Percentiles rank a stretch among this genome's conserved stretches.
phyloP scores from a whole-genome alignment of 2,797 vertebrate genomes.

The Acanthurus lineatus region DNA sequence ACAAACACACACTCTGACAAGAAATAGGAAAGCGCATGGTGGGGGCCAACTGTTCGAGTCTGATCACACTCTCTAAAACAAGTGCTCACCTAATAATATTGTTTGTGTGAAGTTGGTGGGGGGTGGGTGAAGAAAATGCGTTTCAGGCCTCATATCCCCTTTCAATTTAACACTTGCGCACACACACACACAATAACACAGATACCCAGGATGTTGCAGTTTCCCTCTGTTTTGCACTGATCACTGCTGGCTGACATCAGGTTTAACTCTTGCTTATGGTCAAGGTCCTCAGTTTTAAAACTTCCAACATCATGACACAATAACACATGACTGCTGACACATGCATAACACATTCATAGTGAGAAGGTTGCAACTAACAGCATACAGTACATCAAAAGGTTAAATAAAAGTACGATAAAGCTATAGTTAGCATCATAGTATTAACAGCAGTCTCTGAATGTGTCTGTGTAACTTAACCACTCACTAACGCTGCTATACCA shows the following conservation, averaged over 20 bases:
- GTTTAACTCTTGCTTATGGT: neutral
- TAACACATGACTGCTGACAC: neutral
- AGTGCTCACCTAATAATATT: conserved; percentile 57
- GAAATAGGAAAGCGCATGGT: conserved; percentile 57
- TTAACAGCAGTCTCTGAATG: neutral
- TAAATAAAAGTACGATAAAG: neutral
- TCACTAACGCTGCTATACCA: neutral
- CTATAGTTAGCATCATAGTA: neutral
- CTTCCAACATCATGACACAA: neutral
- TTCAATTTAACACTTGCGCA: conserved; percentile 14
- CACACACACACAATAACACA: neutral
- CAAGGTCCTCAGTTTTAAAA: neutral
- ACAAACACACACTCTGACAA: conserved; percentile 36
- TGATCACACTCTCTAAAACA: conserved; percentile 55
- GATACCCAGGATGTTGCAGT: neutral
- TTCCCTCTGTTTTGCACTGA: neutral
- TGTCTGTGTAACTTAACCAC: neutral
- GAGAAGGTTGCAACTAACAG: neutral
- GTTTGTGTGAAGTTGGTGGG: neutral
- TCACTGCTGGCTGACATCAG: neutral
- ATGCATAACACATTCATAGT: neutral
- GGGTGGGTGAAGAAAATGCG: conserved; percentile 7
- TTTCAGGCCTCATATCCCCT: conserved; percentile 40
- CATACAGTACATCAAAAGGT: neutral
- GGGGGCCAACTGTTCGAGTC: conserved; percentile 29